phyloP scores from a whole-genome alignment of 2,888 invertebrate species.

The Pseudococcus longispinus region DNA sequence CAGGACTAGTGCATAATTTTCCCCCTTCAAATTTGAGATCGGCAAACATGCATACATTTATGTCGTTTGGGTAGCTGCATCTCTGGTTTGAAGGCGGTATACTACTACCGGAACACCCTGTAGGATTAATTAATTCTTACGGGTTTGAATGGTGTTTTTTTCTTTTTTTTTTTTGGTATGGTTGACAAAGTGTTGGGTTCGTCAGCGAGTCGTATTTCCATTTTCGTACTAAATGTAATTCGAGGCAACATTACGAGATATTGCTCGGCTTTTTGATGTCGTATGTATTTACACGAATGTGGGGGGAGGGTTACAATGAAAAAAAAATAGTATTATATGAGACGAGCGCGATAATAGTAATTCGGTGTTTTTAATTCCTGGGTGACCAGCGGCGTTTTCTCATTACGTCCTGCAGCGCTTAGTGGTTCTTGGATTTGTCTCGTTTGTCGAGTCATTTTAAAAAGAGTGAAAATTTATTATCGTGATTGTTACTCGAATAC shows the following conservation, averaged over 20 bases:
- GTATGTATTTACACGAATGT: not conserved
- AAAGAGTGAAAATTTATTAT: constrained; percentile 17
- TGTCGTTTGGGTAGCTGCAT: too few relatives aligned
- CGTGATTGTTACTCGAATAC: not conserved
- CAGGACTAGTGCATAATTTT: too few relatives aligned
- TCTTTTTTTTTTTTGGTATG: not conserved
- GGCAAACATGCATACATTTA: too few relatives aligned
- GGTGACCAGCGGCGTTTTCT: constrained; percentile 31
- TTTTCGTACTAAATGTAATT: not conserved
- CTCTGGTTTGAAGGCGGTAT: too few relatives aligned
- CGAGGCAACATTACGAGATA: not conserved
- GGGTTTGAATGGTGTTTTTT: not conserved
- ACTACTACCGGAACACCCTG: too few relatives aligned
- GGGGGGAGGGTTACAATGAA: not conserved
- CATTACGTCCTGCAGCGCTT: constrained; percentile 20
- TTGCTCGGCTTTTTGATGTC: not conserved
- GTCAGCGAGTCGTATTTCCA: not conserved
- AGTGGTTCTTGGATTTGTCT: constrained; percentile 15
- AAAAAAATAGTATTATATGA: not conserved
- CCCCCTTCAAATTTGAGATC: too few relatives aligned
- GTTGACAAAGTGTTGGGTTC: not conserved
- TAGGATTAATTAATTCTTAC: constrained; percentile 18
- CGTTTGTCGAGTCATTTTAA: constrained; percentile 37
- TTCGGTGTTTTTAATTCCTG: constrained; percentile 39
- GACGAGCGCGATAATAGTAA: constrained; percentile 24